These are phyloP conservation scores for Nomada fucata DNA, from an alignment of 2,888 invertebrate genomes.

Conservation along the genomic window DNA sequence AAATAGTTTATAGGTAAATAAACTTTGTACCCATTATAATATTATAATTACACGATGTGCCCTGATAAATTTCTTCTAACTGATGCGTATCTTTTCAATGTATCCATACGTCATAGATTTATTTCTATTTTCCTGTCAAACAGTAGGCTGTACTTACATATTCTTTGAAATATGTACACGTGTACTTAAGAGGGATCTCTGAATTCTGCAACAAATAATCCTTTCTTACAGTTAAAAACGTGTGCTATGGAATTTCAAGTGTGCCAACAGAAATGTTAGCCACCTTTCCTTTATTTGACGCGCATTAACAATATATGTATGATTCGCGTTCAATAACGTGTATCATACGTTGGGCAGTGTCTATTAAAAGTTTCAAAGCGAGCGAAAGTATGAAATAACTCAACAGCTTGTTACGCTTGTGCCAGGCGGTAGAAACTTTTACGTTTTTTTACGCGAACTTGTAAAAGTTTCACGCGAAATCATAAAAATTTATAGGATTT, in stretches of 20 bases:
- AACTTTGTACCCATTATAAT: no score
- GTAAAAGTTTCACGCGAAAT: constrained; percentile 19
- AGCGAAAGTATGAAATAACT: constrained; percentile 23
- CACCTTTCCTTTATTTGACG: neutral
- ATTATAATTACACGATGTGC: no score
- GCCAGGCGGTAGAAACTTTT: constrained; percentile 34
- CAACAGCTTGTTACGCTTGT: constrained; percentile 24
- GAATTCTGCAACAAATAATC: no score
- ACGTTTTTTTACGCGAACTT: constrained; percentile 31
- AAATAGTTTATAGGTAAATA: no score
- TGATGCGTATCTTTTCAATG: no score
- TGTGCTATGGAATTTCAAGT: neutral
- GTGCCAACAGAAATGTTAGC: neutral
- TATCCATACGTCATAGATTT: no score
- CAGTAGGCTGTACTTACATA: no score
- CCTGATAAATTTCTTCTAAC: no score
- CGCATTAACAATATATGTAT: neutral
- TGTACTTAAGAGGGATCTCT: no score
- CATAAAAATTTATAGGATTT: constrained; percentile 43
- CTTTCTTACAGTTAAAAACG: no score
- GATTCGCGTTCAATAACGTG: neutral
- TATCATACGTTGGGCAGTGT: neutral
- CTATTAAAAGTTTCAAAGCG: constrained; percentile 17
- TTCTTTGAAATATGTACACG: no score
- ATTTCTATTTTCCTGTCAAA: no score